Conservation (phyloP, 2,113 vertebrate species). For the Clinocottus analis region DNA sequence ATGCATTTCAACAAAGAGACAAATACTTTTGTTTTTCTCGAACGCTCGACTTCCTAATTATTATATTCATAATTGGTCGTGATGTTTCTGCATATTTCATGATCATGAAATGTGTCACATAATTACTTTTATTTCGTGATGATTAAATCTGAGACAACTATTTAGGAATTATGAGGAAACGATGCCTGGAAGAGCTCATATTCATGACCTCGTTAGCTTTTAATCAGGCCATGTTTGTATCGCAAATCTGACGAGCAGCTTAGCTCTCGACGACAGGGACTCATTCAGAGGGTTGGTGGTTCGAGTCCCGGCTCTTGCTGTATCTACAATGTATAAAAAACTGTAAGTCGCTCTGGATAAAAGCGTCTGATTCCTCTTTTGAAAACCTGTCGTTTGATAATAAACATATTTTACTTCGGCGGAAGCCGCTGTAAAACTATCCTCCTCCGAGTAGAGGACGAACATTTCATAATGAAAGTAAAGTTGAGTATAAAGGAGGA, state of each 20-base stretch:
- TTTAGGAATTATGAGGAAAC: not conserved
- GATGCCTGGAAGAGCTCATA: not conserved
- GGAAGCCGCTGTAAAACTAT: too few relatives aligned
- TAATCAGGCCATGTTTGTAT: not conserved
- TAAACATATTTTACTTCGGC: too few relatives aligned
- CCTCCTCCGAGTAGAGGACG: too few relatives aligned
- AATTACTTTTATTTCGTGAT: not conserved
- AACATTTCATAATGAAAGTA: not conserved
- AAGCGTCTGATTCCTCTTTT: too few relatives aligned
- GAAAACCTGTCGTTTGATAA: too few relatives aligned
- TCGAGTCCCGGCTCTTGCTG: too few relatives aligned
- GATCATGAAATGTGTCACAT: not conserved
- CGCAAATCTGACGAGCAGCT: too few relatives aligned
- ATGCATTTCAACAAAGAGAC: not conserved
- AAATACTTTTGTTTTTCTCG: not conserved
- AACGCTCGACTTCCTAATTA: not conserved
- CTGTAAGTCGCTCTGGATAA: too few relatives aligned
- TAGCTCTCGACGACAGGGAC: too few relatives aligned
- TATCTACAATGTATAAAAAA: too few relatives aligned
- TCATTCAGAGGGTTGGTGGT: too few relatives aligned
- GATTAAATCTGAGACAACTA: not conserved
- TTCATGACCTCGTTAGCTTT: not conserved
- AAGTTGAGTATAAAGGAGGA: not conserved
- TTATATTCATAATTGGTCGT: not conserved
- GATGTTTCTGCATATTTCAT: not conserved